Evolutionary conservation across 2,888 invertebrate species (phyloP), one percentile per base, ranked within the genome.

Genomic region (Ceratothoa steindachneri): DNA sequence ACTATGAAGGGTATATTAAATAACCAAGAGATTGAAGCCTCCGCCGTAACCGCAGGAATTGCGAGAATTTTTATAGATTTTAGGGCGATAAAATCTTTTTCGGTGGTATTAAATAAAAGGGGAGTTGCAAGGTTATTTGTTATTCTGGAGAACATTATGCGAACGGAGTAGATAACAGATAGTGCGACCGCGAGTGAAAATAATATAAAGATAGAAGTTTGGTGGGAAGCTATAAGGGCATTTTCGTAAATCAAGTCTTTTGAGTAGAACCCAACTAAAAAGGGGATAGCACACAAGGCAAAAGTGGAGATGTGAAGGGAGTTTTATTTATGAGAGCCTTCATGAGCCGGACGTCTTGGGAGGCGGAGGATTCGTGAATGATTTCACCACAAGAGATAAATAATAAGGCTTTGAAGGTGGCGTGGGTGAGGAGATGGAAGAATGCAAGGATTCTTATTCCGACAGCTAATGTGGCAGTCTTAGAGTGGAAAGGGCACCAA

Each of bases 121-220:
- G n/a, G n/a, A n/a, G n/a, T n/a, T n/a, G n/a, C n/a, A n/a, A n/a
- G n/a, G n/a, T n/a, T n/a, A n/a, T n/a, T n/a, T n/a, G n/a, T n/a
- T n/a, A n/a, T n/a, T n/a, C n/a, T n/a, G n/a, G n/a, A n/a, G n/a
- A n/a, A n/a, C n/a, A n/a, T n/a, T n/a, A n/a, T n/a, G n/a, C n/a
- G n/a, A n/a, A n/a, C n/a, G n/a, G n/a, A n/a, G n/a, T n/a, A n/a
- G n/a, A n/a, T n/a, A n/a, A n/a, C n/a, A n/a, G n/a, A n/a, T n/a
- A n/a, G n/a, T n/a, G n/a, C n/a, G n/a, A n/a, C n/a, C n/a, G n/a
- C n/a, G n/a, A n/a, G n/a, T n/a, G n/a, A n/a, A n/a, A n/a, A n/a
- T n/a, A n/a, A 90, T 90, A 77, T 95, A 92, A 74, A 93, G 93
- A 82, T 89, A 89, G n/a, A n/a, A n/a, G n/a, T n/a, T n/a, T n/a